Evolutionary conservation across 2,113 vertebrate species (phyloP).

Genomic region (Reinhardtius hippoglossoides): DNA sequence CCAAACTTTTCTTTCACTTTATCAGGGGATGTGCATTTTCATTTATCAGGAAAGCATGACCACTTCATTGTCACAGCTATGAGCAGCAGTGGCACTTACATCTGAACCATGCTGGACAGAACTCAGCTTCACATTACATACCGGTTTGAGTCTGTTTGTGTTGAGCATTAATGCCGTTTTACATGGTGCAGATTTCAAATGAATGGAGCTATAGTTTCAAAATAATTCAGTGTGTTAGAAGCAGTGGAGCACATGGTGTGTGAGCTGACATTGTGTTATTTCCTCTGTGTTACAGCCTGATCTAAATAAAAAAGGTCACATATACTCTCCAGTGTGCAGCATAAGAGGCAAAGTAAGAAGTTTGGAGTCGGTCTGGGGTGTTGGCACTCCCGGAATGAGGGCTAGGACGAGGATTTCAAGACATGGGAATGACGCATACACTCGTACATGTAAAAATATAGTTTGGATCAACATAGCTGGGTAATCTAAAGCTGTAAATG

Average conservation of each 20-base stretch:
- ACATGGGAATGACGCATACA: not conserved
- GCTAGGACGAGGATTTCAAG: slow-evolving; percentile 2
- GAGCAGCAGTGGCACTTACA: not conserved
- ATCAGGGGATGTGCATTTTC: not conserved
- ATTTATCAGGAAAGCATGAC: not conserved
- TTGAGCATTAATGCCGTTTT: not conserved
- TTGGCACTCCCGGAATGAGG: slow-evolving; percentile 41
- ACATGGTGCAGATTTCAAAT: not conserved
- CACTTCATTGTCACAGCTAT: not conserved
- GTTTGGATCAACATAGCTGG: not conserved
- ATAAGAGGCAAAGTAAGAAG: slow-evolving; percentile 23
- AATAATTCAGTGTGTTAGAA: no score
- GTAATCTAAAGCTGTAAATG: not conserved
- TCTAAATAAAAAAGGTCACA: not conserved
- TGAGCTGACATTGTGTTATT: not conserved
- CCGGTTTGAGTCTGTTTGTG: not conserved
- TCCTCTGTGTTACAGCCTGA: not conserved
- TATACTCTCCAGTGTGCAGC: slow-evolving; percentile 1
- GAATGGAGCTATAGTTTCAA: not conserved
- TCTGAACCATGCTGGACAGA: not conserved
- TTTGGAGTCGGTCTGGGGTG: slow-evolving; percentile 44
- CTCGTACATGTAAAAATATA: no score
- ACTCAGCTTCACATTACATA: not conserved
- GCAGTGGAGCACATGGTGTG: not conserved
- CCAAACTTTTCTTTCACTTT: slow-evolving; percentile 14